These are phyloP conservation scores for Colossoma macropomum DNA, from an alignment of 2,113 vertebrate species.

Conservation along the genomic window DNA sequence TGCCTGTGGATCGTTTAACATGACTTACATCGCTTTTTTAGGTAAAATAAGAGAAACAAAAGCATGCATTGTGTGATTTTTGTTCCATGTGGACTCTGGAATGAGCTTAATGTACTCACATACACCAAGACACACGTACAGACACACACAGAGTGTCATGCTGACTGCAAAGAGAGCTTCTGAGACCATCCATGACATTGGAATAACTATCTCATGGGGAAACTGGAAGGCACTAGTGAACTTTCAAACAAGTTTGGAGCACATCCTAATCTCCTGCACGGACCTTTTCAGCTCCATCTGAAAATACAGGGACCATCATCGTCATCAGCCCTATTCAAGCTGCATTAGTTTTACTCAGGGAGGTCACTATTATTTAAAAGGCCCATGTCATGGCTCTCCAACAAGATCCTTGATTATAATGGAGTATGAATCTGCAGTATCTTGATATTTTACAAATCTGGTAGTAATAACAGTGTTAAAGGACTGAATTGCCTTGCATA, in stretches of 20 bases:
- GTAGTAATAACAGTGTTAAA: too few species aligned
- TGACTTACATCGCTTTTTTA: background rate
- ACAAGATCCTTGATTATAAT: too few species aligned
- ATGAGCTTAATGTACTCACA: background rate
- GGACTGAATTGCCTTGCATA: too few species aligned
- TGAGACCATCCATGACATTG: background rate
- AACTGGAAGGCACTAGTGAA: constrained; percentile 16
- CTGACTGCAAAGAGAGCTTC: background rate
- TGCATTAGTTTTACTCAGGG: background rate
- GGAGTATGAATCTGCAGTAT: too few species aligned
- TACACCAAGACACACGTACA: background rate
- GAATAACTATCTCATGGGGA: background rate
- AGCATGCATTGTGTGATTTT: background rate
- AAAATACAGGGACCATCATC: background rate
- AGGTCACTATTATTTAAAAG: background rate
- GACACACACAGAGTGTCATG: background rate
- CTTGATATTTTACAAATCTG: too few species aligned
- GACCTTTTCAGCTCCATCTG: background rate
- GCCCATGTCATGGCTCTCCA: background rate
- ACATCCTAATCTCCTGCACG: background rate
- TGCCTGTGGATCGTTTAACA: background rate
- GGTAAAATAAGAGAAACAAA: background rate
- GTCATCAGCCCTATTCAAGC: background rate
- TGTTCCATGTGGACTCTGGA: background rate
- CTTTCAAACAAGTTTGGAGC: background rate